phyloP scores from a whole-genome alignment of 2,113 vertebrate species.

The Paedocypris sp. region DNA sequence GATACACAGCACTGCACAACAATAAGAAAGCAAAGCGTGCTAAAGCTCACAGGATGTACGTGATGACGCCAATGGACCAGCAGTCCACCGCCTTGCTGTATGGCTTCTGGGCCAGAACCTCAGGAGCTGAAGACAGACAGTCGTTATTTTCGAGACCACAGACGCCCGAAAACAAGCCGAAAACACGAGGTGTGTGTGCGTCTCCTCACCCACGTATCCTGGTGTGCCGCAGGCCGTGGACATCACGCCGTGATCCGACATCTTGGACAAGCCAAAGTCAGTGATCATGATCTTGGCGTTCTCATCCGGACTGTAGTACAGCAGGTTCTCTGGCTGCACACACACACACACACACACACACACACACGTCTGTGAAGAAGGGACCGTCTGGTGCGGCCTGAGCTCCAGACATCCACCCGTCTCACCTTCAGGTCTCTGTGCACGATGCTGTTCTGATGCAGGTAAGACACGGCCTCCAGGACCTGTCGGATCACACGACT shows the following conservation, averaged over 20 bases:
- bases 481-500: constrained; percentile 84
- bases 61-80: constrained; percentile 95
- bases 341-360: not conserved
- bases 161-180: not conserved
- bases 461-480: constrained; percentile 79
- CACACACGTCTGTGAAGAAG: not conserved
- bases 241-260: constrained; percentile 81
- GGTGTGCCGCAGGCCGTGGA: constrained; percentile 89
- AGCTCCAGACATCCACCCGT: not conserved
- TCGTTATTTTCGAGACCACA: not conserved
- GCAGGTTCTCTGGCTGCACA: constrained; percentile 84
- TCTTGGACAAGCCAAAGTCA: constrained; percentile 89
- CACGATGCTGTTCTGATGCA: constrained; percentile 83
- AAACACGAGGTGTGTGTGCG: not conserved
- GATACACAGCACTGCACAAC: not conserved
- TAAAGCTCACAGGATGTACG: constrained; percentile 84
- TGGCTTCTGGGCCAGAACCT: constrained; percentile 83
- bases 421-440: constrained; percentile 87
- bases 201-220: constrained; percentile 77
- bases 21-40: not conserved
- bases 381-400: too few species aligned
- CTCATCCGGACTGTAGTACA: constrained; percentile 79
- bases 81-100: constrained; percentile 94
- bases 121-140: constrained; percentile 67
- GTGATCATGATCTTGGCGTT: constrained; percentile 95